Conservation (phyloP, 2,797 vertebrate genomes). For the Molossus molossus region DNA sequence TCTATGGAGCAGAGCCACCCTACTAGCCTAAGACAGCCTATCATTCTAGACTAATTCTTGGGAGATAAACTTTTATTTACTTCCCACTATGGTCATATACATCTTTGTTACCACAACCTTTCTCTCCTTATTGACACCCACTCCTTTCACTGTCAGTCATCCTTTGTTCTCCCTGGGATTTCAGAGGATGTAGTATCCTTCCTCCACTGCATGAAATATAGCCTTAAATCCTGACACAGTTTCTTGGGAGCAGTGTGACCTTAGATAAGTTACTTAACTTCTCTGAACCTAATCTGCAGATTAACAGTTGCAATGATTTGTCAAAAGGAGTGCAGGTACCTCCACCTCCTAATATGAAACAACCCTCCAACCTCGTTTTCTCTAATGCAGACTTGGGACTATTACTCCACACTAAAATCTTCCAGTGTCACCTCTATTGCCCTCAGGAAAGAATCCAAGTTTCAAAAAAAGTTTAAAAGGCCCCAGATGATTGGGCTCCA, state of each 20-base stretch:
- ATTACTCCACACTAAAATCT: neutral
- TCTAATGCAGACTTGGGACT: neutral
- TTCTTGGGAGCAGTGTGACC: neutral
- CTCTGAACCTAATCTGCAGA: slow-evolving; percentile 35
- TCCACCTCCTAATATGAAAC: neutral
- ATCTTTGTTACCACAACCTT: neutral
- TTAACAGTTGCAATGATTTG: slow-evolving; percentile 12
- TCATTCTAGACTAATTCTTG: neutral
- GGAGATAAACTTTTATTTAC: neutral
- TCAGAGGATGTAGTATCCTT: neutral
- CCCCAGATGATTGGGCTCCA: neutral
- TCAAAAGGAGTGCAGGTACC: neutral
- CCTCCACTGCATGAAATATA: neutral
- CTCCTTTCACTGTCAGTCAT: neutral
- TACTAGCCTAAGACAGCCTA: neutral
- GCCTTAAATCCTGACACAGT: neutral
- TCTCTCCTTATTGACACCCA: neutral
- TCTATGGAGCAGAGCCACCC: neutral
- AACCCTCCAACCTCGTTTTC: neutral
- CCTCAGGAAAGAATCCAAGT: neutral
- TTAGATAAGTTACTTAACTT: neutral
- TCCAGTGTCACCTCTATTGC: neutral
- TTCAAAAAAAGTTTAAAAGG: neutral
- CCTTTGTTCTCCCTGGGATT: neutral
- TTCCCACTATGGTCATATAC: neutral